Evolutionary conservation across 2,797 vertebrate genomes (phyloP).

Genomic region (Scarus forsteni): DNA sequence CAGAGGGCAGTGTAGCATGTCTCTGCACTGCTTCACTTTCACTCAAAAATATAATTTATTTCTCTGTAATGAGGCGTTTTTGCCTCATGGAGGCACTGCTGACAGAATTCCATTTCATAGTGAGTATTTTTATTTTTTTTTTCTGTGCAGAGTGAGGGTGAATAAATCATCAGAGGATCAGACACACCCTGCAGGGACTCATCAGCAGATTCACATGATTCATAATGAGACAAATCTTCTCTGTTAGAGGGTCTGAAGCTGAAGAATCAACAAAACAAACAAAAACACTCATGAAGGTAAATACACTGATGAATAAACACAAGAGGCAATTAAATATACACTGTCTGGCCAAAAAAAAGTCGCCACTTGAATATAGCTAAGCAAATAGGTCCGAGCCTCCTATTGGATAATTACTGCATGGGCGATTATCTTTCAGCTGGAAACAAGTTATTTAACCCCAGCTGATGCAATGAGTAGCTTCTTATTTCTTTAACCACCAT

Average conservation of each 20-base stretch:
- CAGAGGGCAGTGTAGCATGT: conserved; percentile 1
- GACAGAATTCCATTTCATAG: not conserved
- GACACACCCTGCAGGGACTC: not conserved
- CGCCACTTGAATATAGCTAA: no score
- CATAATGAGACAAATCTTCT: not conserved
- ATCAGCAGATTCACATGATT: not conserved
- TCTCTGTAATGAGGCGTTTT: not conserved
- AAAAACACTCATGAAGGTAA: no score
- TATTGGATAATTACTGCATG: no score
- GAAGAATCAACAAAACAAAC: no score
- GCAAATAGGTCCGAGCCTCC: no score
- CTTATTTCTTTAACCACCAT: no score
- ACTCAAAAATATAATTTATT: not conserved
- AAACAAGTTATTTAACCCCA: no score
- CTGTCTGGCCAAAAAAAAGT: no score
- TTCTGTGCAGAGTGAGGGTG: not conserved
- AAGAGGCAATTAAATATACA: no score
- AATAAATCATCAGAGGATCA: not conserved
- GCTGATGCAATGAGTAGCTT: no score
- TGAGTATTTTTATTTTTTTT: not conserved
- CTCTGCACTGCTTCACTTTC: not conserved
- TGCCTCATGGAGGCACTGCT: not conserved
- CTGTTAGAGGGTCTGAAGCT: not conserved
- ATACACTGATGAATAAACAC: no score
- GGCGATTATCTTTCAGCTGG: no score